Conservation (phyloP, 2,888 invertebrate species). For the Thymelicus lineola region DNA sequence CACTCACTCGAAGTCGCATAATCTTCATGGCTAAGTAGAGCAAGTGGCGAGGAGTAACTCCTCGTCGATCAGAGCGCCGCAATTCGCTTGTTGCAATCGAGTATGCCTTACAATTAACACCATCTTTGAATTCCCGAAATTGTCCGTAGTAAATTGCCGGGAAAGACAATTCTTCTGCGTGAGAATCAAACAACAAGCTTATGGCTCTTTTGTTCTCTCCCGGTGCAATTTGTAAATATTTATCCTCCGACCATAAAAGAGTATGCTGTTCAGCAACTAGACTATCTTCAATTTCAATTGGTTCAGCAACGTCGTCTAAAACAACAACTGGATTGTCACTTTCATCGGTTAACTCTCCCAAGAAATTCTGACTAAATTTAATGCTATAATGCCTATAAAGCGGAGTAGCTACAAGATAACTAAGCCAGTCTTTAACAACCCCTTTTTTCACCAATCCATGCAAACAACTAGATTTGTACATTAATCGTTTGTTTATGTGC, state of each 20-base stretch:
- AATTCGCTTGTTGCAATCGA: too few relatives aligned
- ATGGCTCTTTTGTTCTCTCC: conserved; percentile 41
- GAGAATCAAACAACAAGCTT: conserved; percentile 53
- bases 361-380: conserved; percentile 4
- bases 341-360: conserved; percentile 4
- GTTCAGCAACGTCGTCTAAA: neutral
- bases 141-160: conserved; percentile 55
- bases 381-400: conserved; percentile 1
- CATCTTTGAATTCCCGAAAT: conserved; percentile 49
- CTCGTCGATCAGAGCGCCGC: too few relatives aligned
- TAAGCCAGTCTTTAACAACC: conserved; percentile 9
- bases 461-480: conserved; percentile 8
- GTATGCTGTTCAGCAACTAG: conserved; percentile 43
- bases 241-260: conserved; percentile 38
- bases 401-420: neutral
- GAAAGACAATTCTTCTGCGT: conserved; percentile 62
- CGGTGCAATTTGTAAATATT: conserved; percentile 15
- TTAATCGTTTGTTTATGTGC: conserved; percentile 28
- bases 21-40: conserved; percentile 49
- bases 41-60: conserved; percentile 33
- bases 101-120: conserved; percentile 31
- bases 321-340: conserved; percentile 2
- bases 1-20: conserved; percentile 18
- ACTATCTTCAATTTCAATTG: conserved; percentile 44
- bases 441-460: conserved; percentile 4